Evolutionary conservation across 2,113 vertebrate genomes (phyloP).

Genomic region (Eulemur macaco): DNA sequence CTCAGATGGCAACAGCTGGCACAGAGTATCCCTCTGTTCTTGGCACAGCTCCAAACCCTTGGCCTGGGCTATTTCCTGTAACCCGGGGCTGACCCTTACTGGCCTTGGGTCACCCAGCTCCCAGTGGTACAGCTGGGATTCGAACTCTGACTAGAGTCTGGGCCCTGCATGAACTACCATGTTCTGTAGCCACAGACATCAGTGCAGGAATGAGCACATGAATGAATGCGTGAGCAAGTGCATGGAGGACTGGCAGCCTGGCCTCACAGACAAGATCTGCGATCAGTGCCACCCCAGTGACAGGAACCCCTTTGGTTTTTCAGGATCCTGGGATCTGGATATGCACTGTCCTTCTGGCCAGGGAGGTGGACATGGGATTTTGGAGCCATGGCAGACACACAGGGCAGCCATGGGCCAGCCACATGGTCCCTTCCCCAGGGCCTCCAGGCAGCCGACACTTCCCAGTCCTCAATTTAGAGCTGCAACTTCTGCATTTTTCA

Average conservation of each 20-base stretch:
- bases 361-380: not conserved
- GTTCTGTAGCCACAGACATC: not conserved
- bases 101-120: not conserved
- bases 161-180: not conserved
- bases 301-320: not conserved
- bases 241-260: no score
- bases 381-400: not conserved
- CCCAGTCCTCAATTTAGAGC: constrained; percentile 62
- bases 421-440: not conserved
- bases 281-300: no score
- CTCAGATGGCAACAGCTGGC: not conserved
- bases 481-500: constrained; percentile 58
- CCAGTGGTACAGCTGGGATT: not conserved
- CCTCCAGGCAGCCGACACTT: not conserved
- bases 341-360: not conserved
- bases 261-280: not conserved
- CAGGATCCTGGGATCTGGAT: not conserved
- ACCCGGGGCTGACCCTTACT: not conserved
- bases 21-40: not conserved
- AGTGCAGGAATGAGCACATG: not conserved
- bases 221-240: not conserved
- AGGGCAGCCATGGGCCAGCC: not conserved
- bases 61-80: not conserved
- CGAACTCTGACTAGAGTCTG: not conserved
- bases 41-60: not conserved